These are phyloP conservation scores for Muscicapa comitata DNA, from an alignment of 2,797 vertebrate species.

Conservation along the genomic window DNA sequence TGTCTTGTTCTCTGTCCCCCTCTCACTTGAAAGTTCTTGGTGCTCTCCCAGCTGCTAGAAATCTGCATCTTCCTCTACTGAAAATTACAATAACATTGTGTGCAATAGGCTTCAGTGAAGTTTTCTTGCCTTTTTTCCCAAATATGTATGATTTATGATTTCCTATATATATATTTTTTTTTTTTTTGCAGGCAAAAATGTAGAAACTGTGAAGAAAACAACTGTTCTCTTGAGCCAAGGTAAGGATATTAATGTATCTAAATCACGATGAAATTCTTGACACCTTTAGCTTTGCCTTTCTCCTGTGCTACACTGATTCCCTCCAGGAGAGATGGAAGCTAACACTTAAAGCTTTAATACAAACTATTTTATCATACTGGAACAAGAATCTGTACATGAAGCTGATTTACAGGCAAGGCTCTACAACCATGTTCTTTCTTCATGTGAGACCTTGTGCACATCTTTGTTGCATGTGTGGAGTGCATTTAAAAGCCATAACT, in stretches of 20 bases:
- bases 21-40: background rate
- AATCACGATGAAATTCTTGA: background rate
- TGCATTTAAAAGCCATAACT: background rate
- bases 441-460: background rate
- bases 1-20: background rate
- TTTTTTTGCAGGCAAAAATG: conserved; percentile 21
- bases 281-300: background rate
- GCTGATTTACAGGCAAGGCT: background rate
- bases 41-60: background rate
- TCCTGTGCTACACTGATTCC: background rate
- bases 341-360: background rate
- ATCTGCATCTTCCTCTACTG: background rate
- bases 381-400: background rate
- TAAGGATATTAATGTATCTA: background rate
- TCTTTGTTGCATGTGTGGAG: background rate
- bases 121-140: background rate
- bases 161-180: background rate
- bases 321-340: background rate
- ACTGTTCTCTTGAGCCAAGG: background rate
- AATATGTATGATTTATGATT: background rate
- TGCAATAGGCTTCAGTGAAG: background rate
- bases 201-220: background rate
- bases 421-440: background rate
- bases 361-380: background rate
- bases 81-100: background rate